These are phyloP conservation scores for human DNA, from an alignment of 2,113 vertebrate species.

Conservation along the genomic window DNA sequence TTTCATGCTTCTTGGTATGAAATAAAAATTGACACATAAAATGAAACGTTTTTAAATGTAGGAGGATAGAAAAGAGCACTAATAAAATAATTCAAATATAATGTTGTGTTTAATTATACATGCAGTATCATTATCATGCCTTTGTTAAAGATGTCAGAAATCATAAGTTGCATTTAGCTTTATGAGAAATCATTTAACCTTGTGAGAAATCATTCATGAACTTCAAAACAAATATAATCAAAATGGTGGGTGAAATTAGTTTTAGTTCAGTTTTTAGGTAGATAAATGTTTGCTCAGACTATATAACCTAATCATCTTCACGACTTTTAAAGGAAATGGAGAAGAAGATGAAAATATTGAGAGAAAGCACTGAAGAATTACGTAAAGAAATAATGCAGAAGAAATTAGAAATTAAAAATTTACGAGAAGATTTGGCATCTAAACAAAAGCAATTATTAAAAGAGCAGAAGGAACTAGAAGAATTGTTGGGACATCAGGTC, in stretches of 20 bases:
- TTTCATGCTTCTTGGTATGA: slow-evolving; percentile 5
- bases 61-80: neutral
- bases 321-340: slow-evolving; percentile 86
- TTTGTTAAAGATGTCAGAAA: neutral
- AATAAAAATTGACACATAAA: slow-evolving; percentile 37
- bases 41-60: neutral
- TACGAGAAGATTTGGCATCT: slow-evolving; percentile 86
- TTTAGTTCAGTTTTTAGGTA: neutral
- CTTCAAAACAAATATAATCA: neutral
- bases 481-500: slow-evolving; percentile 83
- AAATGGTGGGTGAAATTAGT: neutral
- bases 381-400: slow-evolving; percentile 88
- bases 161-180: neutral
- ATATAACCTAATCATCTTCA: neutral
- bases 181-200: slow-evolving; percentile 5
- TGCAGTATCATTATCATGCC: neutral
- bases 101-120: neutral
- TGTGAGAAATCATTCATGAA: neutral
- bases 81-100: neutral
- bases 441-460: slow-evolving; percentile 83
- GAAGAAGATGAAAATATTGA: slow-evolving; percentile 83
- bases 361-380: slow-evolving; percentile 89
- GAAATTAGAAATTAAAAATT: slow-evolving; percentile 87
- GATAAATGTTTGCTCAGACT: neutral
- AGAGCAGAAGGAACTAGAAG: slow-evolving; percentile 87